Conservation (phyloP, 1,140 invertebrate species). For the Drosophila orena region DNA sequence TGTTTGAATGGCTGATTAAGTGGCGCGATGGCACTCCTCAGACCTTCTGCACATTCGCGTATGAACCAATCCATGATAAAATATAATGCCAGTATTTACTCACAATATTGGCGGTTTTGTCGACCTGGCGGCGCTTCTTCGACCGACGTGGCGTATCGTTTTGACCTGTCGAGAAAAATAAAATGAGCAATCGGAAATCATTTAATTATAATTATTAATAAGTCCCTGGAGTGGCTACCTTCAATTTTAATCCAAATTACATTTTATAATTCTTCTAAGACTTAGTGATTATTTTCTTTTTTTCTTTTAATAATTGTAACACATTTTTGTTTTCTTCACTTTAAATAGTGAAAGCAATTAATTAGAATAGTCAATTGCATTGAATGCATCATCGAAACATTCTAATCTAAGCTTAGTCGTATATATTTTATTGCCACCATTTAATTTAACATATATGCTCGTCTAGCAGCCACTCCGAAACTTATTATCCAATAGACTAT, state of each 20-base stretch:
- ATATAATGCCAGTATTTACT: constrained; percentile 71
- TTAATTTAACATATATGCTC: constrained; percentile 31
- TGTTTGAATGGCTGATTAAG: constrained; percentile 4
- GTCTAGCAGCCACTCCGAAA: constrained; percentile 12
- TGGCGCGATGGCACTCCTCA: constrained; percentile 53
- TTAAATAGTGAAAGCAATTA: neutral
- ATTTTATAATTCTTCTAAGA: neutral
- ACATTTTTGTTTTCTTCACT: no score
- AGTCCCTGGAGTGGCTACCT: constrained; percentile 3
- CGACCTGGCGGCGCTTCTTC: constrained; percentile 81
- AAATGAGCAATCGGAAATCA: neutral
- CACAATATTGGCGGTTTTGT: constrained; percentile 84
- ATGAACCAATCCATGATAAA: constrained; percentile 48
- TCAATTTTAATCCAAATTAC: neutral
- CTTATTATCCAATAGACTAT: constrained; percentile 18
- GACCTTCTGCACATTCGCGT: constrained; percentile 24
- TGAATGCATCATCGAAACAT: neutral
- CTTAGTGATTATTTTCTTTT: neutral
- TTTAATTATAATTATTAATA: neutral
- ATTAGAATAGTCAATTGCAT: neutral
- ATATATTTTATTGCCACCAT: constrained; percentile 27
- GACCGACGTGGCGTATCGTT: constrained; percentile 78
- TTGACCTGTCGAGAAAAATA: constrained; percentile 55
- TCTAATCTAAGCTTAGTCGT: neutral
- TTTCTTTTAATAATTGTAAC: no score